These are phyloP conservation scores for Pristiophorus japonicus DNA, from an alignment of 2,113 vertebrate genomes.

Conservation along the genomic window DNA sequence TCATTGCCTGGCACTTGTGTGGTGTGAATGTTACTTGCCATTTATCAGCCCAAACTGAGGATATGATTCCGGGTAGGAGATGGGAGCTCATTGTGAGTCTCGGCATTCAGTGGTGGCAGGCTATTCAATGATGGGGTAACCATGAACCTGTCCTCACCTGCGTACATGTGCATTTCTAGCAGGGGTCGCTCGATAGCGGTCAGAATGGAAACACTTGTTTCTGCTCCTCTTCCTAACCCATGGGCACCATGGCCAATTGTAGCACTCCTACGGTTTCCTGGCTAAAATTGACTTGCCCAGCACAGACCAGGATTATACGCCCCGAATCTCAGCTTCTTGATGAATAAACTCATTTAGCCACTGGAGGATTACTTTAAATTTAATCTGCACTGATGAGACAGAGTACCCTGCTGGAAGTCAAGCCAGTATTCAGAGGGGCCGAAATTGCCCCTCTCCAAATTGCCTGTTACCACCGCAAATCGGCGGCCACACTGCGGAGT, in stretches of 20 bases:
- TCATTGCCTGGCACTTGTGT: no score
- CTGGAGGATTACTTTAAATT: not conserved
- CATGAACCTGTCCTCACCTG: not conserved
- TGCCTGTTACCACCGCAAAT: no score
- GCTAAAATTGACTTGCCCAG: not conserved
- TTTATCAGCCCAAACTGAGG: no score
- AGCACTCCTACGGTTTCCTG: not conserved
- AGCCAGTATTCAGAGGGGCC: not conserved
- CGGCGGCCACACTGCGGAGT: no score
- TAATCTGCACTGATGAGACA: not conserved
- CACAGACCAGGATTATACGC: not conserved
- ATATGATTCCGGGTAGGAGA: no score
- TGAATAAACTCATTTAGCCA: not conserved
- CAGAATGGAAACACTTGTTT: not conserved
- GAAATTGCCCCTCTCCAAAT: no score
- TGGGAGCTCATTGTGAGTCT: not conserved
- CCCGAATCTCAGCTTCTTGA: not conserved
- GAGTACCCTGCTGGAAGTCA: not conserved
- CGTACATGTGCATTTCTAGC: not conserved
- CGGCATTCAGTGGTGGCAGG: not conserved
- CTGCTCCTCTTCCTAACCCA: not conserved
- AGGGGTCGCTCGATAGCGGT: not conserved
- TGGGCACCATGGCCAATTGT: not conserved
- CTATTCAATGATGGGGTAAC: not conserved
- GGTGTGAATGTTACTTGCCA: no score